These are phyloP conservation scores for Orius laevigatus DNA, from an alignment of 1,140 invertebrate species.

Conservation along the genomic window DNA sequence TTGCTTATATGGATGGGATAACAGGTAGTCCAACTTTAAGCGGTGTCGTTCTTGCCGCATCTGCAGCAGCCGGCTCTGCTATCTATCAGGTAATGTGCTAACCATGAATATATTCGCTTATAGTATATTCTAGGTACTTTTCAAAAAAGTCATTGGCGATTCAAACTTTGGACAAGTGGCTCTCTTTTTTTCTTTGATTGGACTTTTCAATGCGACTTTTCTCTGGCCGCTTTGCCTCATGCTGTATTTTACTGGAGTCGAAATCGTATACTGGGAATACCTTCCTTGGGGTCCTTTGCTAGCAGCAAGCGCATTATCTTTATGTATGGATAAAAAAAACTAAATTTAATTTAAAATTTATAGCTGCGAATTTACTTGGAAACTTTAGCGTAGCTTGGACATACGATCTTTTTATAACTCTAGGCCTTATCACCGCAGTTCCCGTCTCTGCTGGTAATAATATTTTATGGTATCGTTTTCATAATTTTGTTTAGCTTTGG, in stretches of 20 bases:
- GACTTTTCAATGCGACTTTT: conserved; percentile 62
- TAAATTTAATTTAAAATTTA: conserved; percentile 27
- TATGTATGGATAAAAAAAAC: conserved; percentile 45
- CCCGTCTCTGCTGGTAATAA: conserved; percentile 75
- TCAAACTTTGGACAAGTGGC: conserved; percentile 73
- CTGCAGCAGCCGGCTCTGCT: conserved; percentile 74
- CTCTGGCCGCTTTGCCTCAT: conserved; percentile 73
- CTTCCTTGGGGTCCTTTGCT: conserved; percentile 68
- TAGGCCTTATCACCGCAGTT: conserved; percentile 78
- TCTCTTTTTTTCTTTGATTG: conserved; percentile 72
- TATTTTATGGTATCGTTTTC: background rate
- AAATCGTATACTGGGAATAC: conserved; percentile 56
- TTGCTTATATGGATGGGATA: conserved; percentile 92
- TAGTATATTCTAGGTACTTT: conserved; percentile 48
- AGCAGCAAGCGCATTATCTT: conserved; percentile 54
- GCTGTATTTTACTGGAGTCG: conserved; percentile 68
- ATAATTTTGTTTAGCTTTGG: conserved; percentile 46
- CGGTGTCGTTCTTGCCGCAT: conserved; percentile 76
- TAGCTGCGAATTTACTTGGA: conserved; percentile 77
- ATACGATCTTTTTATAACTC: conserved; percentile 82
- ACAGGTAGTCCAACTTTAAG: conserved; percentile 75
- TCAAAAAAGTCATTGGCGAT: conserved; percentile 82
- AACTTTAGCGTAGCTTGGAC: conserved; percentile 82
- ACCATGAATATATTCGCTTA: conserved; percentile 3
- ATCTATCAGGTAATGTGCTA: conserved; percentile 66